Evolutionary conservation across 2,113 vertebrate species (phyloP).

Genomic region (Muscicapa adusta): DNA sequence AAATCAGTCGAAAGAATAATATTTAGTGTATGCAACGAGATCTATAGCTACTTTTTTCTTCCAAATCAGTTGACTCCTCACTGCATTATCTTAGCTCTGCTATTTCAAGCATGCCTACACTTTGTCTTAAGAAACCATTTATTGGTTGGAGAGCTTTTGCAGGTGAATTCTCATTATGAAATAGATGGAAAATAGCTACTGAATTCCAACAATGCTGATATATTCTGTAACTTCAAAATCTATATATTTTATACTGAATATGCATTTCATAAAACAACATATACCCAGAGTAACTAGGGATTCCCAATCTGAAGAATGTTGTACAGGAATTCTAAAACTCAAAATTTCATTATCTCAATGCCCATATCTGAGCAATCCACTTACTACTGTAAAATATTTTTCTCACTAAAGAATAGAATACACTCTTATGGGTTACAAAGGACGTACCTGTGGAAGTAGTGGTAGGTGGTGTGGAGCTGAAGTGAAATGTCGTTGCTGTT

Average conservation of each 20-base stretch:
- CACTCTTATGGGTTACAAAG: not conserved
- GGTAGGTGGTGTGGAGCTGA: conserved; percentile 49
- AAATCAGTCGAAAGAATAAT: not conserved
- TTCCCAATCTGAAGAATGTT: not conserved
- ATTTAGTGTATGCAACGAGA: not conserved
- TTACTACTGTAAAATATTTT: not conserved
- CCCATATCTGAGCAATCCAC: not conserved
- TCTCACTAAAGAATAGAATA: not conserved
- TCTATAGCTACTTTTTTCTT: not conserved
- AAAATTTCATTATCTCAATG: not conserved
- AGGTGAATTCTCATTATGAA: not conserved
- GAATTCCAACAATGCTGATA: not conserved
- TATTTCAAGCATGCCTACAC: not conserved
- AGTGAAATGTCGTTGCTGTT: conserved; percentile 57
- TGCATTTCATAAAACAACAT: not conserved
- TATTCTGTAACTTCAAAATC: not conserved
- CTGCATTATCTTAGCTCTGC: not conserved
- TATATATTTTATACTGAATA: not conserved
- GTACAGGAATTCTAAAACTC: not conserved
- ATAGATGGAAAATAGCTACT: not conserved
- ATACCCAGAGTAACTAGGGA: not conserved
- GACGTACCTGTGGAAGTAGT: conserved; percentile 42
- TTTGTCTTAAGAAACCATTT: not conserved
- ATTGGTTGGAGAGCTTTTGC: not conserved
- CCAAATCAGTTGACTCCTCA: not conserved